Percentiles rank a stretch among this genome's conserved stretches.
Conservation (phyloP, 1,140 invertebrate species). For the Heliconius himera region DNA sequence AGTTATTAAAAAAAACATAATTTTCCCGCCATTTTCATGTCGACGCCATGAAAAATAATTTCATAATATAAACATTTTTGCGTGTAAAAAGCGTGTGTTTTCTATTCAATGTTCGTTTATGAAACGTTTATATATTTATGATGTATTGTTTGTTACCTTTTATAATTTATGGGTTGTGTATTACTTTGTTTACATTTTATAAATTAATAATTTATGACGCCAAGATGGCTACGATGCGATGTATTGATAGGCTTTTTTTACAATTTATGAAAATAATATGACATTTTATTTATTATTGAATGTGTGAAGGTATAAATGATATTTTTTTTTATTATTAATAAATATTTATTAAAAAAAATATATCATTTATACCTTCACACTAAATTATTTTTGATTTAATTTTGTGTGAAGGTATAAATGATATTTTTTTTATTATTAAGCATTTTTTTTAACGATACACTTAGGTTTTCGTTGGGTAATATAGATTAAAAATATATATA, state of each 20-base stretch:
- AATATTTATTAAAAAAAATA: too few species aligned
- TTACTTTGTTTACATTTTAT: conserved; percentile 17
- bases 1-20: not conserved
- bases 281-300: not conserved
- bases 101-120: not conserved
- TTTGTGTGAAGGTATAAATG: too few species aligned
- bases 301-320: too few species aligned
- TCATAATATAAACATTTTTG: conserved; percentile 6
- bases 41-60: not conserved
- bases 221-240: not conserved
- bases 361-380: too few species aligned
- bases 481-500: too few species aligned
- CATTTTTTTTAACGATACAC: too few species aligned
- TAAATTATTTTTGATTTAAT: too few species aligned
- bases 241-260: not conserved
- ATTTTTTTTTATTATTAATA: too few species aligned
- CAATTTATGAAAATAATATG: not conserved
- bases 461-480: too few species aligned
- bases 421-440: too few species aligned
- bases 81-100: conserved; percentile 19
- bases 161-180: conserved; percentile 22
- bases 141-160: conserved; percentile 20
- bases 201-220: conserved; percentile 27
- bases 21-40: not conserved
- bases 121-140: conserved; percentile 26